A percentile compares a stretch with the other conserved stretches of the same genome.
phyloP scores from a whole-genome alignment of 30 jellyfish, hydroid and myxozoan species.

The Aurelia aurita complex sp. Pacific region DNA sequence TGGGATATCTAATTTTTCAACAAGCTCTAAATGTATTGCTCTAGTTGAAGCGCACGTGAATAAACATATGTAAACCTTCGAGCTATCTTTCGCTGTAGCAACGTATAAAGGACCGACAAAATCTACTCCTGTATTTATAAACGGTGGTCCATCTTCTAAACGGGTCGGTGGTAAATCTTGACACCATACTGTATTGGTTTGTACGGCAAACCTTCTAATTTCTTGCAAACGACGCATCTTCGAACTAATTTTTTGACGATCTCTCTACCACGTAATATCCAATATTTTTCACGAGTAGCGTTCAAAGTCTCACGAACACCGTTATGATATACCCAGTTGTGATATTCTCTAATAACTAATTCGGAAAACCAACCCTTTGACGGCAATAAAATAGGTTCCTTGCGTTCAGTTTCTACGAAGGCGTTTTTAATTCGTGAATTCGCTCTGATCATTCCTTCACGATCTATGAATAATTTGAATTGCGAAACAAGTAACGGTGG shows the following conservation, averaged over 20 bases:
- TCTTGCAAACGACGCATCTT: not conserved
- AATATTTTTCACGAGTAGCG: not conserved
- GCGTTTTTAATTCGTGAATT: not conserved
- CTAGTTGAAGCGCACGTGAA: not conserved
- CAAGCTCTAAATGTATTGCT: not conserved
- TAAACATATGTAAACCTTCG: conserved; percentile 3
- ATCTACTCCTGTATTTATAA: conserved; percentile 24
- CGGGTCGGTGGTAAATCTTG: conserved; percentile 7
- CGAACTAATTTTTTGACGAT: not conserved
- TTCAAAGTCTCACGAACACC: not conserved
- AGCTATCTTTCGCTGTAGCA: not conserved
- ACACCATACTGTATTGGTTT: not conserved
- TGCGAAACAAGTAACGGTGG: conserved; percentile 7
- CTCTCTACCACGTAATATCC: not conserved
- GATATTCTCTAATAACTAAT: not conserved
- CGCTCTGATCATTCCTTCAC: conserved; percentile 4
- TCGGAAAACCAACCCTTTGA: not conserved
- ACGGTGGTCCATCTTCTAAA: conserved; percentile 22
- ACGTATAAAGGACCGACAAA: conserved; percentile 35
- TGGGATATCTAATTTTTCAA: not conserved
- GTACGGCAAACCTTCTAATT: not conserved
- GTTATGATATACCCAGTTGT: not conserved
- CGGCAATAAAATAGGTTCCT: no score
- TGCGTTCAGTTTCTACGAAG: no score
- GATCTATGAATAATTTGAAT: conserved; percentile 2